Percentiles rank a stretch among this genome's conserved stretches.
phyloP scores from a whole-genome alignment of 2,113 vertebrate species.

The Notarius quadriscutis region DNA sequence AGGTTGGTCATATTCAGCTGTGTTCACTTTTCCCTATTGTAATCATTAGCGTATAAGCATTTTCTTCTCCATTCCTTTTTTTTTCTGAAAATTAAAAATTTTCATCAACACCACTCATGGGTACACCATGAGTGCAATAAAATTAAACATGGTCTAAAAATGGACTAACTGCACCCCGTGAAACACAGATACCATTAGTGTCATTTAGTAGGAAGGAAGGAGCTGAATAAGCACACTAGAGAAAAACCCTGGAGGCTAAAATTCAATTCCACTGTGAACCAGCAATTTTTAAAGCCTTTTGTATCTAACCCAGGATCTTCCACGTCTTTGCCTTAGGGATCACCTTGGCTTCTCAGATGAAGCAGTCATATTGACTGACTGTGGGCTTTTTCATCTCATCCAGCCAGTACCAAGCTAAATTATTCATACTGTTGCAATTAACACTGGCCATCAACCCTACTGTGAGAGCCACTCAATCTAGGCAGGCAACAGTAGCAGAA shows the following conservation, averaged over 20 bases:
- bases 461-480: slow-evolving; percentile 40
- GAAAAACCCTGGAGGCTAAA: slow-evolving; percentile 17
- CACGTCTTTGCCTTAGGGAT: slow-evolving; percentile 48
- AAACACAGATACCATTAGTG: not conserved
- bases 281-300: slow-evolving; percentile 50
- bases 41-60: not conserved
- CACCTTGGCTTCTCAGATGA: slow-evolving; percentile 62
- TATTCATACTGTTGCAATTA: slow-evolving; percentile 72
- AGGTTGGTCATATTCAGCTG: not conserved
- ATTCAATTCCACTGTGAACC: slow-evolving; percentile 54
- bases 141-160: slow-evolving; percentile 13
- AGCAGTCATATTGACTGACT: slow-evolving; percentile 67
- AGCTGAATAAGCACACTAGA: slow-evolving; percentile 54
- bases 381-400: slow-evolving; percentile 67
- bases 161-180: not conserved
- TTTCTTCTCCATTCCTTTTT: not conserved
- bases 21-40: not conserved
- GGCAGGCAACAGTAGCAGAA: slow-evolving; percentile 38
- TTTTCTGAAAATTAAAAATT: not conserved
- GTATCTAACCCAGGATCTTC: slow-evolving; percentile 38
- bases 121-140: not conserved
- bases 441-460: slow-evolving; percentile 58
- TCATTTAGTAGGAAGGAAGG: not conserved
- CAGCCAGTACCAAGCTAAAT: slow-evolving; percentile 67
- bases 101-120: not conserved